Conservation (phyloP, 2,113 vertebrate species). For the Helogale parvula region DNA sequence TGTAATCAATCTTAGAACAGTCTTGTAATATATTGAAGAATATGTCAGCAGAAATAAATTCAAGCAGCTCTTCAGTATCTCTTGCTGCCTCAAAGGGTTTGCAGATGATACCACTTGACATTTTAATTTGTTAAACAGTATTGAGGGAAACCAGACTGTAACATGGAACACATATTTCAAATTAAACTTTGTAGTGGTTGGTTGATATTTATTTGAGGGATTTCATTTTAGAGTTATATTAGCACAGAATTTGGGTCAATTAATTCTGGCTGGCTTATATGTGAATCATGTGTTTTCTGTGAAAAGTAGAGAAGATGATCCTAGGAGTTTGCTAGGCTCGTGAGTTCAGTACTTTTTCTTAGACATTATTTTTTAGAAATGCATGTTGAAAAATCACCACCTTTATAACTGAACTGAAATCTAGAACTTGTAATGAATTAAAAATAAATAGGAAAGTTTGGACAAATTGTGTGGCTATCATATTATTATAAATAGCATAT, state of each 20-base stretch:
- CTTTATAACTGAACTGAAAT: conserved; percentile 37
- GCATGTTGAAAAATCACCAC: neutral
- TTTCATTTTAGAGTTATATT: conserved; percentile 46
- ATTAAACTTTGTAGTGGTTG: conserved; percentile 37
- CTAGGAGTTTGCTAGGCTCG: neutral
- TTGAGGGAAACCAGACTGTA: conserved; percentile 51
- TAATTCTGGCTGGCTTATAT: conserved; percentile 34
- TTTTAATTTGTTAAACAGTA: conserved; percentile 50
- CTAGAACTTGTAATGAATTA: neutral
- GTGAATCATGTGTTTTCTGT: neutral
- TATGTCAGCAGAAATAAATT: conserved; percentile 41
- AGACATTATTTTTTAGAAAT: neutral
- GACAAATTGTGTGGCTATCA: neutral
- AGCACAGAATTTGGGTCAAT: conserved; percentile 32
- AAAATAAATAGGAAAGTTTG: conserved; percentile 8
- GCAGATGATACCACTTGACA: conserved; percentile 13
- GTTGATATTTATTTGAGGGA: conserved; percentile 16
- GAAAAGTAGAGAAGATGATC: neutral
- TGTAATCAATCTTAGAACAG: conserved; percentile 29
- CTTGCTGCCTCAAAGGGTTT: neutral
- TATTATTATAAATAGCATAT: neutral
- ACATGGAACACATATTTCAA: conserved; percentile 7
- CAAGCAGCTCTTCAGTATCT: neutral
- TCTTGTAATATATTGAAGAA: neutral
- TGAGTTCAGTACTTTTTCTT: neutral